Conservation (phyloP, 35 echinoderm and acorn worm species). For the Apostichopus parvimensis region DNA sequence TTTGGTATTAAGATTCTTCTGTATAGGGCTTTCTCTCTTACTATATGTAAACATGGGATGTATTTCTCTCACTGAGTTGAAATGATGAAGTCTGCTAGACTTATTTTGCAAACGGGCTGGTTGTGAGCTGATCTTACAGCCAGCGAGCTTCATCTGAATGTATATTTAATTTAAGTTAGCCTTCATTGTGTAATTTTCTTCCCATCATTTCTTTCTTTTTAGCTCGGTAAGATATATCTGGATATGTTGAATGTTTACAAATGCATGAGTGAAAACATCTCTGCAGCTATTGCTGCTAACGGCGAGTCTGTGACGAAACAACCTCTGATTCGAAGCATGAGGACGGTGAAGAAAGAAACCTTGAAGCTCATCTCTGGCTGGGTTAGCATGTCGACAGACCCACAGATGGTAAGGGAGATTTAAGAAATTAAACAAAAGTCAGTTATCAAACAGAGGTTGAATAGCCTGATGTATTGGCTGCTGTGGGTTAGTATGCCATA, state of each 20-base stretch:
- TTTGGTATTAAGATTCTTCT: no score
- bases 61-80: no score
- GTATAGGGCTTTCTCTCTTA: no score
- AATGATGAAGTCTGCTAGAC: no score
- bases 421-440: background rate
- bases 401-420: conserved; percentile 77
- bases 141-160: no score
- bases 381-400: conserved; percentile 95
- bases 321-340: conserved; percentile 93
- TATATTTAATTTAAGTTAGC: no score
- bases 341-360: conserved; percentile 97
- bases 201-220: conserved; percentile 10
- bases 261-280: conserved; percentile 99
- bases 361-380: conserved; percentile 99
- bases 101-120: no score
- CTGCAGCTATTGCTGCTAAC: conserved; percentile 80
- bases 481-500: no score
- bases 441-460: background rate
- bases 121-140: no score
- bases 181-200: no score
- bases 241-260: conserved; percentile 99
- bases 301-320: conserved; percentile 93
- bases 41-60: no score
- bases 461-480: background rate
- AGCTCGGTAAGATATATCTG: conserved; percentile 96